These are phyloP conservation scores for Choreutis nemorana DNA, from an alignment of 2,888 invertebrate species.

Conservation along the genomic window DNA sequence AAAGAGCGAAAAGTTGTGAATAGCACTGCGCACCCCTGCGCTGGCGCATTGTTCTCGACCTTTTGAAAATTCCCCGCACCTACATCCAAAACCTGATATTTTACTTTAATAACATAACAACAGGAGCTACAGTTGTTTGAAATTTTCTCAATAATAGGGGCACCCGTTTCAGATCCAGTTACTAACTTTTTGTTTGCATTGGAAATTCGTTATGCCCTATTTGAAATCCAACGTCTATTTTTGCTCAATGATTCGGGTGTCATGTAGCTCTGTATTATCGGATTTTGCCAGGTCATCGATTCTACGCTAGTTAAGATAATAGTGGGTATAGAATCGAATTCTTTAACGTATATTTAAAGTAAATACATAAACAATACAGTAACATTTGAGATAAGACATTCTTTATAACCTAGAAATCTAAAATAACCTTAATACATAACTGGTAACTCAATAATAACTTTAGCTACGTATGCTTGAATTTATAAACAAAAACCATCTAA, in stretches of 20 bases:
- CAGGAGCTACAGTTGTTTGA: too few species aligned
- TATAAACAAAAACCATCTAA: too few species aligned
- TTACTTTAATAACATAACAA: constrained; percentile 10
- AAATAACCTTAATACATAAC: too few species aligned
- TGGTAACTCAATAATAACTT: too few species aligned
- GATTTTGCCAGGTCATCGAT: too few species aligned
- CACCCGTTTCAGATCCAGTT: constrained; percentile 55
- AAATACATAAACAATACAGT: background rate
- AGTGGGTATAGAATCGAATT: background rate
- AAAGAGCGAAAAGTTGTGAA: constrained; percentile 65
- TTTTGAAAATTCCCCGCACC: constrained; percentile 13
- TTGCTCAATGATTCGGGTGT: constrained; percentile 41
- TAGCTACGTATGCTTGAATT: too few species aligned
- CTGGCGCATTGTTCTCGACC: constrained; percentile 34
- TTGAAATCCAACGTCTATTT: constrained; percentile 33
- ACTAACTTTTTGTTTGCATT: constrained; percentile 59
- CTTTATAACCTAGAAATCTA: too few species aligned
- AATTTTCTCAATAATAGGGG: constrained; percentile 32
- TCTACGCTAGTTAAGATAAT: too few species aligned
- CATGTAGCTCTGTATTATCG: constrained; percentile 24
- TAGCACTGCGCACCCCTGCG: constrained; percentile 43
- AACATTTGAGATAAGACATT: too few species aligned
- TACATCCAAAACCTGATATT: constrained; percentile 10
- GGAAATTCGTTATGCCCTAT: constrained; percentile 60
- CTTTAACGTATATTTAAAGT: background rate